Evolutionary conservation across 2,113 vertebrate species (phyloP).

Genomic region (Orycteropus afer): DNA sequence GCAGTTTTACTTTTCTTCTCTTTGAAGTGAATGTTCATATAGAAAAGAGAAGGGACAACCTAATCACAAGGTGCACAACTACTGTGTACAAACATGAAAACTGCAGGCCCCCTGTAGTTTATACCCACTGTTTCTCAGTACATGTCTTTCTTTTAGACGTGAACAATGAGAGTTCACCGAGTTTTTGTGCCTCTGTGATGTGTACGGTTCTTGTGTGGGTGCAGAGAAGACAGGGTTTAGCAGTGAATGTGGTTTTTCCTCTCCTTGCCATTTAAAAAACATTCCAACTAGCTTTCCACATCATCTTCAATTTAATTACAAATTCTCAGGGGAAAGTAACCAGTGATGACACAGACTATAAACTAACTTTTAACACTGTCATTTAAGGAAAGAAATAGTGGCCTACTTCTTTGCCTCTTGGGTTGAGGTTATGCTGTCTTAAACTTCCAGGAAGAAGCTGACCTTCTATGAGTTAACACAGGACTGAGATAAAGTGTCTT

Average conservation of each 20-base stretch:
- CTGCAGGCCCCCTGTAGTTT: neutral
- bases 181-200: neutral
- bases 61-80: neutral
- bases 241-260: neutral
- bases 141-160: neutral
- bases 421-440: neutral
- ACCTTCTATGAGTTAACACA: neutral
- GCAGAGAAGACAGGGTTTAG: slow-evolving; percentile 40
- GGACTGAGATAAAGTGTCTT: neutral
- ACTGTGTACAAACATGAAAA: neutral
- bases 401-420: neutral
- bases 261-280: slow-evolving; percentile 50
- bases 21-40: neutral
- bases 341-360: neutral
- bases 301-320: slow-evolving; percentile 57
- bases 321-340: slow-evolving; percentile 1
- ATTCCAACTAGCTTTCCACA: slow-evolving; percentile 62
- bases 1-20: slow-evolving; percentile 40
- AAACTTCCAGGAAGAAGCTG: neutral
- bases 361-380: slow-evolving; percentile 42
- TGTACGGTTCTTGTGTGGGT: neutral
- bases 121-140: neutral
- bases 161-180: neutral
- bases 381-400: slow-evolving; percentile 51
- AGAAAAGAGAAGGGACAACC: neutral